Percentiles rank a stretch among this genome's conserved stretches.
Conservation (phyloP, 2,113 vertebrate genomes). For the Phalacrocorax brasilianus region DNA sequence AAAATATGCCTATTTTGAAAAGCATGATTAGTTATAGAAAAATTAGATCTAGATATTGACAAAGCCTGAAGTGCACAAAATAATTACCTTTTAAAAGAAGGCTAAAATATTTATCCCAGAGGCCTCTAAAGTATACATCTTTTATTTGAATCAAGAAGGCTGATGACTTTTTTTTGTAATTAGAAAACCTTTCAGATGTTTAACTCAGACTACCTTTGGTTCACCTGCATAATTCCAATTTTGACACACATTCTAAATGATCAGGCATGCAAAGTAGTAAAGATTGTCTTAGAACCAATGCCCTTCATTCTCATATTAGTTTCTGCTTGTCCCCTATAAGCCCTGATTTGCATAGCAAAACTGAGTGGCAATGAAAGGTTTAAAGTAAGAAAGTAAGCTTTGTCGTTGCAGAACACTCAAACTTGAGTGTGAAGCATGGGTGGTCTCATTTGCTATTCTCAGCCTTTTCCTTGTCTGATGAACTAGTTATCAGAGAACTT, state of each 20-base stretch:
- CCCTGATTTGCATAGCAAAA: slow-evolving; percentile 59
- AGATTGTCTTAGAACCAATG: not conserved
- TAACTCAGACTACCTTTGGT: not conserved
- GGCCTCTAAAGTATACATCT: not conserved
- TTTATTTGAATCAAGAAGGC: not conserved
- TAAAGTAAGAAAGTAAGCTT: slow-evolving; percentile 52
- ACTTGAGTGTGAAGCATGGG: slow-evolving; percentile 35
- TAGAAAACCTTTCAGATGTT: not conserved
- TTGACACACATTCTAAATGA: not conserved
- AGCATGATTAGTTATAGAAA: not conserved
- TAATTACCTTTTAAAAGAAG: not conserved
- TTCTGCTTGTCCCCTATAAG: slow-evolving; percentile 13
- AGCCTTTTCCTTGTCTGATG: not conserved
- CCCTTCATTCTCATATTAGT: slow-evolving; percentile 4
- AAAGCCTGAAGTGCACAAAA: not conserved
- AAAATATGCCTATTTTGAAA: not conserved
- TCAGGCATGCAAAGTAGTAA: not conserved
- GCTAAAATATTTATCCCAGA: not conserved
- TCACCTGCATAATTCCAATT: not conserved
- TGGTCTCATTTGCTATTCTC: slow-evolving; percentile 53
- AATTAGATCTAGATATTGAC: not conserved
- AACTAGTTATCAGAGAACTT: slow-evolving; percentile 36
- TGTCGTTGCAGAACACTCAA: slow-evolving; percentile 43
- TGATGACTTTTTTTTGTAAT: not conserved
- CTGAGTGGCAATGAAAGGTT: slow-evolving; percentile 33